Evolutionary conservation across 2,888 invertebrate species (phyloP).

Genomic region (Leucozona laternaria): DNA sequence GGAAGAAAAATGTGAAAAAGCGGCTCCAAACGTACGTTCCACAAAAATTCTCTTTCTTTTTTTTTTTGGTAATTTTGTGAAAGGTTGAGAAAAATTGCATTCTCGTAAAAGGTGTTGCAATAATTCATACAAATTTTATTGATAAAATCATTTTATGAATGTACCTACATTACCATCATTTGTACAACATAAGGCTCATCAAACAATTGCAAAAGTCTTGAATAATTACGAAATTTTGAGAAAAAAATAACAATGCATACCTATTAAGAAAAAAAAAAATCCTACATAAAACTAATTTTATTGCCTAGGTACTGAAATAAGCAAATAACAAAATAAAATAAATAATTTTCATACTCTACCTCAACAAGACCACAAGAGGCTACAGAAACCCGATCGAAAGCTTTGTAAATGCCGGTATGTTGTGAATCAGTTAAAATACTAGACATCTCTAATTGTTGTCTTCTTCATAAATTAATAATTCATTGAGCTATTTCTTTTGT

Average conservation of each 20-base stretch:
- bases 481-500: constrained; percentile 51
- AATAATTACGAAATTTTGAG: background rate
- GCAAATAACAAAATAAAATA: background rate
- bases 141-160: background rate
- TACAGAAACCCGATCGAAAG: background rate
- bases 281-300: background rate
- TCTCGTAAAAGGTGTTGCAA: constrained; percentile 13
- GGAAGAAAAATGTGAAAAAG: constrained; percentile 55
- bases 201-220: background rate
- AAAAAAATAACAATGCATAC: background rate
- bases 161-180: background rate
- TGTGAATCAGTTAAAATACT: background rate
- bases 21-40: constrained; percentile 67
- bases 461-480: constrained; percentile 40
- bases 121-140: background rate
- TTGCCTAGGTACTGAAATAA: background rate
- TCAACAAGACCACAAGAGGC: background rate
- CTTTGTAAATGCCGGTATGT: constrained; percentile 40
- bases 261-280: background rate
- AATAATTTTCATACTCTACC: background rate
- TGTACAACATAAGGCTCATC: background rate
- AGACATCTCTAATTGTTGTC: background rate
- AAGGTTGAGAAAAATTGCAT: constrained; percentile 45
- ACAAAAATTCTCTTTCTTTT: constrained; percentile 46
- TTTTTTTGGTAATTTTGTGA: constrained; percentile 42